Base-by-base conservation (phyloP, 1,140 invertebrate species). In the Lutraria rhynchaena region DNA sequence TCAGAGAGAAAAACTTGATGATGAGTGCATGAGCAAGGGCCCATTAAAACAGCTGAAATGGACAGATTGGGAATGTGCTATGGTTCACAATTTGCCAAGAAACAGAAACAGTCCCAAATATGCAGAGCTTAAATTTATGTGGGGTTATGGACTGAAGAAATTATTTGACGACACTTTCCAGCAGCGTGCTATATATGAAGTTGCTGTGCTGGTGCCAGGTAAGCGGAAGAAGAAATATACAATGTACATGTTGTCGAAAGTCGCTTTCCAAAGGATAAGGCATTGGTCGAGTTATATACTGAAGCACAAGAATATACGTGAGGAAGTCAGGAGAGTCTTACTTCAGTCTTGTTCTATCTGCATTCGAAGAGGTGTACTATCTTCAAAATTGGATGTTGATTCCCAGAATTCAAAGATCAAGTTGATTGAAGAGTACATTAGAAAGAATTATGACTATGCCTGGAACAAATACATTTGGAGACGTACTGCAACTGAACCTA, bases 41-140 rank as follows among this genome's bases (percentile, higher is more conserved):
- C 60, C 86, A 53, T 24, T 83, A 74, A 76, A 85, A 41, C 37
- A 63, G 69, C 63, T 89, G 22, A 58, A 29, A 35, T 85, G 70
- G 84, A 82, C 84, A 1, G 63, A 46, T n/a, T 84, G 78, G 76
- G 65, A 61, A 41, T 44, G 53, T 49, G 74, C 27, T 17, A 63
- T 55, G 0, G 61, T 82, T n/a, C 51, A 65, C 7, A 31, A 35
- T 1, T 53, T 29, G 24, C 31, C 24, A 24, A 41, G 17, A 41
- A 55, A 22, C 33, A 65, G 53, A 37, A 7, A 3, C 46, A 63
- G 61, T 19, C 41, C 58, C 0, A 77, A 53, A 37, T 63, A 49
- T 27, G 33, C 65, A 2, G 55, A 51, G 58, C 15, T 27, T 17
- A n/a, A 17, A 35, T 24, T 49, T 33, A 37, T 33, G 27, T 46